phyloP scores from a whole-genome alignment of 1,140 invertebrate genomes.

The Drosophila kepulauana region DNA sequence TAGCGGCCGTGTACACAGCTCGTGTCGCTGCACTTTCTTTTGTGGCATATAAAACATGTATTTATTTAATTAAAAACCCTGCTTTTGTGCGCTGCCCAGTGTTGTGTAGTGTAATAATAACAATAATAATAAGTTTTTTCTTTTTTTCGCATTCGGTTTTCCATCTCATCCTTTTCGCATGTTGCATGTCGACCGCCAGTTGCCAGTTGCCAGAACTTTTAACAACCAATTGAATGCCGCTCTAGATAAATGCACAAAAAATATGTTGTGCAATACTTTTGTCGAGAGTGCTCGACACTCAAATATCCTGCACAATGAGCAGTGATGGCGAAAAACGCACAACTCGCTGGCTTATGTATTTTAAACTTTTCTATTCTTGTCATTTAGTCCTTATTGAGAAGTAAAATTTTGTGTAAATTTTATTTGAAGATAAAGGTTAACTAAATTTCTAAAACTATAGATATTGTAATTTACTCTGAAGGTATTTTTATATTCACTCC shows the following conservation, averaged over 20 bases:
- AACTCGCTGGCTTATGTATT: neutral
- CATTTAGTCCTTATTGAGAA: too few species aligned
- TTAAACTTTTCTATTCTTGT: neutral
- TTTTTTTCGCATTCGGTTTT: neutral
- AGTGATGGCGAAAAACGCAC: neutral
- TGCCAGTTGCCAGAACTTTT: constrained; percentile 43
- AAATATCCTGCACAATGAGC: constrained; percentile 15
- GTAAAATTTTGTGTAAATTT: too few species aligned
- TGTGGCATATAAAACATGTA: constrained; percentile 57
- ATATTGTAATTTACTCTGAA: too few species aligned
- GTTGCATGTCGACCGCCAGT: constrained; percentile 11
- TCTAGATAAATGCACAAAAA: constrained; percentile 21
- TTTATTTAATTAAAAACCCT: constrained; percentile 66
- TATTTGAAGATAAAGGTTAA: too few species aligned
- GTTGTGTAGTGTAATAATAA: constrained; percentile 62
- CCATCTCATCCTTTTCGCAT: neutral
- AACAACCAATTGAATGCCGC: constrained; percentile 53
- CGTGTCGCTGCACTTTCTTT: constrained; percentile 27
- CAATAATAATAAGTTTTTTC: constrained; percentile 49
- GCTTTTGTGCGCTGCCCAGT: constrained; percentile 32
- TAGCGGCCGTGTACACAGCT: neutral
- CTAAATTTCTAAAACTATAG: too few species aligned
- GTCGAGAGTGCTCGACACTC: neutral
- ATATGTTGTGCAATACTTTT: constrained; percentile 5
- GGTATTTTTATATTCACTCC: too few species aligned